Evolutionary conservation across 2,888 invertebrate species (phyloP).

Genomic region (Mermis nigrescens): DNA sequence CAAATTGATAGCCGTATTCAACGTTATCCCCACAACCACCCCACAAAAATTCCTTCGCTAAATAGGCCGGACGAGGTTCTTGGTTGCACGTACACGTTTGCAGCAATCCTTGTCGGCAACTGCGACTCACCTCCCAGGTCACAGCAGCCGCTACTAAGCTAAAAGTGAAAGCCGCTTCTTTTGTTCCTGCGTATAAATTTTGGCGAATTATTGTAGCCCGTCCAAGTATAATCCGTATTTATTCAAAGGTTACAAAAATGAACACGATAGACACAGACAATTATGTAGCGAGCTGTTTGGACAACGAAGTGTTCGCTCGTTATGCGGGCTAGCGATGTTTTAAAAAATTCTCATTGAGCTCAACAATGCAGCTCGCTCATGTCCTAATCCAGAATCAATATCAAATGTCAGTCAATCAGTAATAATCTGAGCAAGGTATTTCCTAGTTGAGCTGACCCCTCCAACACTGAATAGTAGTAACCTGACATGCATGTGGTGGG

Average conservation of each 20-base stretch:
- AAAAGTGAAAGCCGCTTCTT: constrained; percentile 43
- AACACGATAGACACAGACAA: background rate
- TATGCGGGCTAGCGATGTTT: too few relatives aligned
- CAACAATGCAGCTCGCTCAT: too few relatives aligned
- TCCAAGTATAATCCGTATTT: background rate
- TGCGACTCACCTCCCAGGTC: constrained; percentile 63
- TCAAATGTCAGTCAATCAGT: too few relatives aligned
- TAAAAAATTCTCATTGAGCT: too few relatives aligned
- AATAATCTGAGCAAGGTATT: too few relatives aligned
- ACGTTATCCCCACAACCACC: constrained; percentile 93
- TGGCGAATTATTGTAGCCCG: background rate
- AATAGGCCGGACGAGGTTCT: constrained; percentile 56
- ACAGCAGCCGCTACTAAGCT: constrained; percentile 46
- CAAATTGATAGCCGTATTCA: constrained; percentile 86
- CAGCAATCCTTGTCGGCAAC: constrained; percentile 72
- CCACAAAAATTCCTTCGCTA: constrained; percentile 86
- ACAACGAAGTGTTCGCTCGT: too few relatives aligned
- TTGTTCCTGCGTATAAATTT: constrained; percentile 34
- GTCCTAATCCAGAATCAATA: too few relatives aligned
- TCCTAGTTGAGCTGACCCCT: too few relatives aligned
- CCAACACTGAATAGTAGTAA: too few relatives aligned
- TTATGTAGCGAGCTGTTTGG: too few relatives aligned
- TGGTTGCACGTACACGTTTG: constrained; percentile 73
- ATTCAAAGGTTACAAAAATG: background rate
- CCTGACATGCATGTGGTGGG: too few relatives aligned